These are phyloP conservation scores for Plectropomus leopardus DNA, from an alignment of 2,113 vertebrate species.

Conservation along the genomic window DNA sequence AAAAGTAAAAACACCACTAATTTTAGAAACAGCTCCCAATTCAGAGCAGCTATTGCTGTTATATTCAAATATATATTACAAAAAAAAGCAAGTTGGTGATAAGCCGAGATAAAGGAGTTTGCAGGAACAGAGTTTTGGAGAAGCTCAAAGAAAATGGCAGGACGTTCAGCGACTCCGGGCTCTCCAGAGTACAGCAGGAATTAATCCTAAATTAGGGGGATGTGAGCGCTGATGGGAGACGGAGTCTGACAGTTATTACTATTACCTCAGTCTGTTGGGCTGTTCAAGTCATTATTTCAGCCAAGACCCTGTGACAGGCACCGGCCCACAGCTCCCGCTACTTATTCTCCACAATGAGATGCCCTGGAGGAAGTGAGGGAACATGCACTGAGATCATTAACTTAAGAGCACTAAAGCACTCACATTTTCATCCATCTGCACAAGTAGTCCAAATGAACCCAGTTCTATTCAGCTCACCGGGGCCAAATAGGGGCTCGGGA, in stretches of 20 bases:
- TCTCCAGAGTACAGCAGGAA: constrained; percentile 58
- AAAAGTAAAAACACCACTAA: neutral
- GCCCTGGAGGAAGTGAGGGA: constrained; percentile 68
- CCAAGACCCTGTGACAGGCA: constrained; percentile 72
- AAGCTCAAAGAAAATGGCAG: constrained; percentile 41
- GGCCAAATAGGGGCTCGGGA: constrained; percentile 46
- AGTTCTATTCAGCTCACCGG: constrained; percentile 25
- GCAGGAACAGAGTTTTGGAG: constrained; percentile 32
- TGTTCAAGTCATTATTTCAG: constrained; percentile 78
- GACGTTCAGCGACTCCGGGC: constrained; percentile 34
- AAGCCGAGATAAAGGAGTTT: constrained; percentile 44
- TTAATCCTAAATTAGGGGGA: constrained; percentile 78
- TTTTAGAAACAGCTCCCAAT: constrained; percentile 23
- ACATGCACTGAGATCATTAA: constrained; percentile 74
- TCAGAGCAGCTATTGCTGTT: neutral
- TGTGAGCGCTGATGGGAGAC: constrained; percentile 73
- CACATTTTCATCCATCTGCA: constrained; percentile 64
- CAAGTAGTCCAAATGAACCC: constrained; percentile 59
- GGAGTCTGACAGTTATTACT: constrained; percentile 76
- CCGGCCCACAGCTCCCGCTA: constrained; percentile 61
- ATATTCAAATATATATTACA: neutral
- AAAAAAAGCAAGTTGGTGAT: constrained; percentile 13
- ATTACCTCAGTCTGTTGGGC: constrained; percentile 69
- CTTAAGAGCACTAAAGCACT: constrained; percentile 70
- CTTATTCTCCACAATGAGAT: constrained; percentile 67